Evolutionary conservation across 2,113 vertebrate genomes (phyloP).

Genomic region (Macquaria australasica): DNA sequence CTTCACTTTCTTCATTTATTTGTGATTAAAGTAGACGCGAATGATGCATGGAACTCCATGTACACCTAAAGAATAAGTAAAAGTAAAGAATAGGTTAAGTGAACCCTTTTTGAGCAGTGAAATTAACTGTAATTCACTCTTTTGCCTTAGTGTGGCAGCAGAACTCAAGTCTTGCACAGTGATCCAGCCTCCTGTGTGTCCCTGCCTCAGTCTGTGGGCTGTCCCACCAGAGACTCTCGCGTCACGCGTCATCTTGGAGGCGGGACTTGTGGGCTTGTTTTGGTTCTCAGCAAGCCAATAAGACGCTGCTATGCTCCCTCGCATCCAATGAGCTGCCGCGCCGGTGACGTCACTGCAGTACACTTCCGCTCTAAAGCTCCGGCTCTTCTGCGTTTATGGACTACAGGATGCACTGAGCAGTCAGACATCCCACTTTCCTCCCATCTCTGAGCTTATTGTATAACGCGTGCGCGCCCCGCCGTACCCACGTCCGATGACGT

Average conservation of each 20-base stretch:
- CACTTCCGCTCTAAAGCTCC: constrained; percentile 43
- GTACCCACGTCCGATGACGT: constrained; percentile 52
- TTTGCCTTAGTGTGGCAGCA: constrained; percentile 80
- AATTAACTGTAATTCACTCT: constrained; percentile 44
- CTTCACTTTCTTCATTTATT: too few species aligned
- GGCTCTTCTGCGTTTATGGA: not conserved
- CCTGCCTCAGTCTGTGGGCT: not conserved
- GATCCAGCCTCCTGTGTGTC: not conserved
- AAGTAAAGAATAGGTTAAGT: not conserved
- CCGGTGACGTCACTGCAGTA: not conserved
- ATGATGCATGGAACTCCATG: not conserved
- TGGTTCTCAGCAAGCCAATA: constrained; percentile 59
- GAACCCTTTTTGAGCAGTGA: not conserved
- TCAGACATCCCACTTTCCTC: constrained; percentile 30
- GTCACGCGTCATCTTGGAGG: too few species aligned
- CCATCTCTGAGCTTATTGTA: constrained; percentile 7
- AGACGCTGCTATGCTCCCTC: not conserved
- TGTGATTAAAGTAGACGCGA: not conserved
- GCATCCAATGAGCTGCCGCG: constrained; percentile 50
- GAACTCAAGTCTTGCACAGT: constrained; percentile 49
- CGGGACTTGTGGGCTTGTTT: constrained; percentile 57
- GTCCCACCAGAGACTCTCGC: too few species aligned
- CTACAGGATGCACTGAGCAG: not conserved
- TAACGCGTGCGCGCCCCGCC: constrained; percentile 33
- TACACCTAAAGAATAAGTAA: too few species aligned